These are phyloP conservation scores for Trachymyrmex septentrionalis DNA, from an alignment of 1,140 invertebrate species.

Conservation along the genomic window DNA sequence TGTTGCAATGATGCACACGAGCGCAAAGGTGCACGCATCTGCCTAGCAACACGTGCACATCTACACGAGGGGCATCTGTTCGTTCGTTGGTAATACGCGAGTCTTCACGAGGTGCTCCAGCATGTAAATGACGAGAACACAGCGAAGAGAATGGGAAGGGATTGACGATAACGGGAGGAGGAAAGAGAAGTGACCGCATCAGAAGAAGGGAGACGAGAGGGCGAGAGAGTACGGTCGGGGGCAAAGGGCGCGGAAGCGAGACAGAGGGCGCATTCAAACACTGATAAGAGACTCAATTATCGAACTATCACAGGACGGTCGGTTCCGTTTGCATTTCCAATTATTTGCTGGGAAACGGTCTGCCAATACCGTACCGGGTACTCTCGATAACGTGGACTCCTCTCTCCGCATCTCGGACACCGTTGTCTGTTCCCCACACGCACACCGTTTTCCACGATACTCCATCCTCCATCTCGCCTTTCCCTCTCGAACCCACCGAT, in stretches of 20 bases:
- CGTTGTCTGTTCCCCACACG: constrained; percentile 64
- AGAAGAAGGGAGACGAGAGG: neutral
- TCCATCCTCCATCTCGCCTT: constrained; percentile 48
- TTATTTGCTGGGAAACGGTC: constrained; percentile 86
- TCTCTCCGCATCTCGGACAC: constrained; percentile 71
- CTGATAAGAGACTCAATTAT: constrained; percentile 87
- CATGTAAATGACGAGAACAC: constrained; percentile 33
- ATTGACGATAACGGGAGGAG: constrained; percentile 23
- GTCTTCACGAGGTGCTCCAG: neutral
- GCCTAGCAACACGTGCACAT: constrained; percentile 54
- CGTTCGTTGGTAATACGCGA: constrained; percentile 37
- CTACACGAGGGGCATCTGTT: constrained; percentile 34
- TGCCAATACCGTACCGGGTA: constrained; percentile 85
- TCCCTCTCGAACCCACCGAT: neutral
- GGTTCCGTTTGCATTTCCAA: constrained; percentile 87
- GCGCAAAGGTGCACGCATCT: constrained; percentile 20
- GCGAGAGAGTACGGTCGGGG: constrained; percentile 22
- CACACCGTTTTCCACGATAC: constrained; percentile 65
- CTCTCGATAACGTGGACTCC: constrained; percentile 81
- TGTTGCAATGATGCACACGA: neutral
- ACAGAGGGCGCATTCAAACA: constrained; percentile 79
- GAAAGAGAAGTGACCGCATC: neutral
- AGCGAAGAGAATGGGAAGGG: constrained; percentile 11
- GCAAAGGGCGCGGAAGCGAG: constrained; percentile 48
- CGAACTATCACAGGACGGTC: constrained; percentile 85